A percentile compares a stretch with the other conserved stretches of the same genome.
These are phyloP conservation scores for Germaria angustata DNA, from an alignment of 2,888 invertebrate species.

Conservation along the genomic window DNA sequence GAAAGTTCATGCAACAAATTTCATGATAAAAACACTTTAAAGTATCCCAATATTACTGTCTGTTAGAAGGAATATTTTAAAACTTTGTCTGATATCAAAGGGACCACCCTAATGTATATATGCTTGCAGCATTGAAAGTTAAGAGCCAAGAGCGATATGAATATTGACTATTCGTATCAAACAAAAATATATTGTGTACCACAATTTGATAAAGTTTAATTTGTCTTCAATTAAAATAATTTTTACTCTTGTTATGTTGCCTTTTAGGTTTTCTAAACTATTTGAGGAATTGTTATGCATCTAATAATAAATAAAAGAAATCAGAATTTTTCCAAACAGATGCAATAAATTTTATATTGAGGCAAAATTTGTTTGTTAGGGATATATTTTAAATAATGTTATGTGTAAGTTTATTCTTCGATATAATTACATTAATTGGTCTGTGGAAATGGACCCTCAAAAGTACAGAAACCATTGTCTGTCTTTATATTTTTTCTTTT, in stretches of 20 bases:
- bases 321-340: background rate
- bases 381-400: background rate
- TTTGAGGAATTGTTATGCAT: constrained; percentile 47
- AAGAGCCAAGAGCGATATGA: constrained; percentile 63
- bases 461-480: too few species aligned
- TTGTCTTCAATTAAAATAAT: constrained; percentile 50
- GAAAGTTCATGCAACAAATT: too few species aligned
- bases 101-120: background rate
- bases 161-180: constrained; percentile 8
- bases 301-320: background rate
- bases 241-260: constrained; percentile 22
- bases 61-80: too few species aligned
- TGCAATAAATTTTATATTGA: background rate
- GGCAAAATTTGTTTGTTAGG: background rate
- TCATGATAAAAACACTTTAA: too few species aligned
- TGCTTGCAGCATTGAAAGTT: constrained; percentile 43
- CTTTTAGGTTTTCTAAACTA: constrained; percentile 44
- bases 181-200: constrained; percentile 44
- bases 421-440: too few species aligned
- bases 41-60: too few species aligned
- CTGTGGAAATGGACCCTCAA: too few species aligned
- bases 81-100: too few species aligned
- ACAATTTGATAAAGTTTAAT: constrained; percentile 61
- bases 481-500: too few species aligned
- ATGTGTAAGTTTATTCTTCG: too few species aligned